These are phyloP conservation scores for Pipa parva DNA, from an alignment of 2,113 vertebrate genomes.

Conservation along the genomic window DNA sequence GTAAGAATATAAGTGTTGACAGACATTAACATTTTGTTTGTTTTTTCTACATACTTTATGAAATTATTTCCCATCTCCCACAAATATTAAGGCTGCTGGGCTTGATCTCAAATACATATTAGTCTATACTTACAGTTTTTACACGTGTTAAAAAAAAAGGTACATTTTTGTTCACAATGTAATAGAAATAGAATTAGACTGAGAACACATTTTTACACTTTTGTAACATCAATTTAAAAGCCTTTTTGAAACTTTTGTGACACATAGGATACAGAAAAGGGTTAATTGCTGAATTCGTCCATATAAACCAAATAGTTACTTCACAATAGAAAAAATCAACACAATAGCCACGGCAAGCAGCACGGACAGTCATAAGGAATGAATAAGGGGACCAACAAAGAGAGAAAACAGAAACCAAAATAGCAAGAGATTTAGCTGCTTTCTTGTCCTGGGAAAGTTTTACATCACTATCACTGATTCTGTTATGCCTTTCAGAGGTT, in stretches of 20 bases:
- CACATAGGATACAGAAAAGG: constrained; percentile 81
- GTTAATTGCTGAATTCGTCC: constrained; percentile 79
- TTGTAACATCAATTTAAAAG: constrained; percentile 1
- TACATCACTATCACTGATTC: not conserved
- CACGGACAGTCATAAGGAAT: constrained; percentile 69
- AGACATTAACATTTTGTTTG: no score
- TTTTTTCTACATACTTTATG: no score
- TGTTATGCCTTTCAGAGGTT: no score
- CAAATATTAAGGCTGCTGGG: no score
- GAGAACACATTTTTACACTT: not conserved
- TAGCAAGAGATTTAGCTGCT: constrained; percentile 71
- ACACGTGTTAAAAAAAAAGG: no score
- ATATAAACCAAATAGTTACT: constrained; percentile 80
- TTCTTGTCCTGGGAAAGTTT: constrained; percentile 65
- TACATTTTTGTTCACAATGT: no score
- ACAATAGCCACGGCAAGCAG: constrained; percentile 53
- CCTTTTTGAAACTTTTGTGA: no score
- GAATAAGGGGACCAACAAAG: constrained; percentile 81
- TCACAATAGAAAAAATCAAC: constrained; percentile 60
- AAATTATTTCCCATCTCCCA: no score
- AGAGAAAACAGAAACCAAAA: constrained; percentile 72
- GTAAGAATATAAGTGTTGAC: no score
- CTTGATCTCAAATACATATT: no score
- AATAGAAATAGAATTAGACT: not conserved
- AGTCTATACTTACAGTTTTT: no score